These are phyloP conservation scores for Argyrosomus japonicus DNA, from an alignment of 2,113 vertebrate genomes.

Conservation along the genomic window DNA sequence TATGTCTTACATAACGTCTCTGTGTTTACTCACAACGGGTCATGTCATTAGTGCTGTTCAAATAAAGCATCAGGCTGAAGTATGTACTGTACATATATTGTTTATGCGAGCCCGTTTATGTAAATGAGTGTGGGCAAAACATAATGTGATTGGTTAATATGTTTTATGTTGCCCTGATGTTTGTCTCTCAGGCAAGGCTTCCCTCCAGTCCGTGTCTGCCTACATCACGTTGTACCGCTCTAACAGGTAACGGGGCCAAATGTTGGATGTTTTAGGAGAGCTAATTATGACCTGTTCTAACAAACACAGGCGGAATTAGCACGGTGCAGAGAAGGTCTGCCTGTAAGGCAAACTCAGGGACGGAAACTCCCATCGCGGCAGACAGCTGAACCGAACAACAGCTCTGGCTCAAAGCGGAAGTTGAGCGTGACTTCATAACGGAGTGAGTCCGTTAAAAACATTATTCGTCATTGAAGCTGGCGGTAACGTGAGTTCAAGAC, in stretches of 20 bases:
- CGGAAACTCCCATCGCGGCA: background rate
- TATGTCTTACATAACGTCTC: too few species aligned
- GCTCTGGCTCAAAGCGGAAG: slow-evolving; percentile 28
- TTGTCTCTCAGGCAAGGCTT: background rate
- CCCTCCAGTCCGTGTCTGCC: background rate
- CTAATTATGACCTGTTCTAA: too few species aligned
- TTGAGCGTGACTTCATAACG: background rate
- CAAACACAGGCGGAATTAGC: background rate
- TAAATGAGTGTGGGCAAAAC: background rate
- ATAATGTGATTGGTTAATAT: background rate
- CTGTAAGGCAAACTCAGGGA: background rate
- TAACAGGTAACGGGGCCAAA: too few species aligned
- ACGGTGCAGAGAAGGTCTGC: background rate
- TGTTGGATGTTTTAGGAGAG: background rate
- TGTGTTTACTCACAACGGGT: too few species aligned
- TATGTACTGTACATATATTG: background rate
- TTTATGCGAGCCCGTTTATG: background rate
- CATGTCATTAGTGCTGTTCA: too few species aligned
- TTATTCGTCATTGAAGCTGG: background rate
- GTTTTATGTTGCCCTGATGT: background rate
- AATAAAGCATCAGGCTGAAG: too few species aligned
- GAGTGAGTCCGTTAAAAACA: background rate
- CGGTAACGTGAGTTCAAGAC: too few species aligned
- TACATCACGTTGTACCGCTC: too few species aligned
- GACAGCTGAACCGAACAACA: background rate